Evolutionary conservation across 2,888 invertebrate species (phyloP).

Genomic region (Tipula helvola): DNA sequence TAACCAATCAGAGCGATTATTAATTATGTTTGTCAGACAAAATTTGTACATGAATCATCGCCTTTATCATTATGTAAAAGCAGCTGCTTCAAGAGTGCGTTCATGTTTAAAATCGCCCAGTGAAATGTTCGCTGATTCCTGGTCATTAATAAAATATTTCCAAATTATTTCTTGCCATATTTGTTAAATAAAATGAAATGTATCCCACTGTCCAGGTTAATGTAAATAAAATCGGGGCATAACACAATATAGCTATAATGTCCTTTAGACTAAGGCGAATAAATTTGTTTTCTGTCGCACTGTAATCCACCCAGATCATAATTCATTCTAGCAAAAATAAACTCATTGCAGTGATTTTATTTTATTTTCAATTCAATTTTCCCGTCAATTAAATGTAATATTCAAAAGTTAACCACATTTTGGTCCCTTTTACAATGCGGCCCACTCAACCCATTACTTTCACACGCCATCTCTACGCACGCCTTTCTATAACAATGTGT

Average conservation of each 20-base stretch:
- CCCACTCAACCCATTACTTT: not conserved
- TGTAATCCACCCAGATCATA: not conserved
- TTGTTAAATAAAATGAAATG: no score
- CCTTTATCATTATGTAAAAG: no score
- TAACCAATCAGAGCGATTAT: no score
- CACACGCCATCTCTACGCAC: not conserved
- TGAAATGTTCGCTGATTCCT: no score
- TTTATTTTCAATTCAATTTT: not conserved
- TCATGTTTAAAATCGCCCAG: no score
- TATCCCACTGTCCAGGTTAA: no score
- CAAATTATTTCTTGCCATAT: no score
- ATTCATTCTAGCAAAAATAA: not conserved
- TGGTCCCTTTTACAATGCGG: not conserved
- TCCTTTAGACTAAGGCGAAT: not conserved
- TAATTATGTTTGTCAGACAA: no score
- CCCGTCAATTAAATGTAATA: conserved; percentile 4
- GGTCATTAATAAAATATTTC: no score
- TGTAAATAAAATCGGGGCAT: no score
- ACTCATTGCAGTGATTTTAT: not conserved
- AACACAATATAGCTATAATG: not conserved
- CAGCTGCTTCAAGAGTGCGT: no score
- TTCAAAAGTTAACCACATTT: not conserved
- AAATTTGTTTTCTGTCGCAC: not conserved
- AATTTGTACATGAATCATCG: no score
- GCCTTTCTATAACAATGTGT: not conserved